Evolutionary conservation across 2,888 invertebrate genomes (phyloP).

Genomic region (Cephus nigrinus): DNA sequence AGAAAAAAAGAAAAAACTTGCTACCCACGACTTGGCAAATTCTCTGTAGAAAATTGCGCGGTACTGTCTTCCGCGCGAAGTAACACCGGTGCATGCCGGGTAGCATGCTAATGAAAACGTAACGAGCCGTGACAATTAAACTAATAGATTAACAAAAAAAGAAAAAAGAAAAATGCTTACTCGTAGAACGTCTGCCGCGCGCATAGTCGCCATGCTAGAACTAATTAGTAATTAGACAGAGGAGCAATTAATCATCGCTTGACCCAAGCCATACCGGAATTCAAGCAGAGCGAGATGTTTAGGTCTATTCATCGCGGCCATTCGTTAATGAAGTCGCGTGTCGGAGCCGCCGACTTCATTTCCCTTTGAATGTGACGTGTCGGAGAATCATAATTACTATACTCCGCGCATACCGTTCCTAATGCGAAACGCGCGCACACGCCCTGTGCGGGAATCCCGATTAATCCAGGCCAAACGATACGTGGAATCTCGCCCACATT

Average conservation of each 20-base stretch:
- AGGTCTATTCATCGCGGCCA: constrained; percentile 52
- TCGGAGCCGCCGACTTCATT: constrained; percentile 55
- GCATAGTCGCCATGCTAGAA: constrained; percentile 23
- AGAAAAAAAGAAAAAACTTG: background rate
- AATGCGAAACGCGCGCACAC: constrained; percentile 45
- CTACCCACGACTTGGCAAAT: background rate
- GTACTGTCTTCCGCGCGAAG: constrained; percentile 9
- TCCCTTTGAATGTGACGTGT: constrained; percentile 54
- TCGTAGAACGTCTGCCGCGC: constrained; percentile 17
- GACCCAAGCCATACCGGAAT: constrained; percentile 12
- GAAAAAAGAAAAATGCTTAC: background rate
- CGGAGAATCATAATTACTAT: constrained; percentile 60
- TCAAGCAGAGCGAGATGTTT: constrained; percentile 36
- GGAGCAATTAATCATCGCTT: constrained; percentile 21
- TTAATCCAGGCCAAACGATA: constrained; percentile 30
- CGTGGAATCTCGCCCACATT: background rate
- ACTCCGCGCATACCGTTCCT: constrained; percentile 51
- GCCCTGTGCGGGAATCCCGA: constrained; percentile 41
- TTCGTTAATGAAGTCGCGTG: constrained; percentile 62
- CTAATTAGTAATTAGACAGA: constrained; percentile 54
- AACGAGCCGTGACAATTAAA: constrained; percentile 23
- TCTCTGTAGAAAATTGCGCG: constrained; percentile 4
- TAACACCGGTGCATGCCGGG: constrained; percentile 4
- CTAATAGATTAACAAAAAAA: constrained; percentile 22
- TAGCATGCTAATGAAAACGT: constrained; percentile 29